These are phyloP conservation scores for Drosophila erecta DNA, from an alignment of 1,140 invertebrate genomes.

Conservation along the genomic window DNA sequence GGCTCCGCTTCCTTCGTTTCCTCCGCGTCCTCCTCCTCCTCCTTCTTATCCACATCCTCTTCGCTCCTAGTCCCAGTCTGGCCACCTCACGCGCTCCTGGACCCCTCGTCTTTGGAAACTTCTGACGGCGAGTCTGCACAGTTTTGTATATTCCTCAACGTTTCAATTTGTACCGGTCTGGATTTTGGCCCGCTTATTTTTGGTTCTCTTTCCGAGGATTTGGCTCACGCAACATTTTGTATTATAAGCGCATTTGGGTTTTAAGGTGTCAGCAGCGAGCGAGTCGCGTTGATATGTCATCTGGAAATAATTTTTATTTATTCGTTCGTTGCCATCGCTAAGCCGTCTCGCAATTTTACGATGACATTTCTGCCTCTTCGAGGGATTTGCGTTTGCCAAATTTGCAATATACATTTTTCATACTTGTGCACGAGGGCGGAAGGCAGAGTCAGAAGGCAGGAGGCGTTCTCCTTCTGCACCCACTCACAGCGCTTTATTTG, in stretches of 20 bases:
- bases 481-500: slow-evolving; percentile 75
- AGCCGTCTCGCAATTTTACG: slow-evolving; percentile 82
- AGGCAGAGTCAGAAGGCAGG: background rate
- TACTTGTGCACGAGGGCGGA: slow-evolving; percentile 43
- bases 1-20: slow-evolving; percentile 46
- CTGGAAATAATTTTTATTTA: slow-evolving; percentile 83
- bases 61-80: slow-evolving; percentile 10
- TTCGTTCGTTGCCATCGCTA: slow-evolving; percentile 61
- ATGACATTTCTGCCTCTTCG: slow-evolving; percentile 78
- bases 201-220: slow-evolving; percentile 22
- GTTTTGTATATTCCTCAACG: slow-evolving; percentile 72
- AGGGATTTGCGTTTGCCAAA: slow-evolving; percentile 65
- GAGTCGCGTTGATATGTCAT: slow-evolving; percentile 79
- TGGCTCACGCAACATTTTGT: slow-evolving; percentile 64
- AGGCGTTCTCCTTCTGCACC: slow-evolving; percentile 3
- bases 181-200: slow-evolving; percentile 58
- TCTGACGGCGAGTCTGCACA: slow-evolving; percentile 21
- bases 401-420: slow-evolving; percentile 76
- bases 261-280: slow-evolving; percentile 76
- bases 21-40: background rate
- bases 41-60: slow-evolving; percentile 4
- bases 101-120: background rate
- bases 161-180: slow-evolving; percentile 75
- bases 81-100: background rate
- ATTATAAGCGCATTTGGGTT: slow-evolving; percentile 82